phyloP scores from a whole-genome alignment of 2,113 vertebrate species.

The Ciconia boyciana region DNA sequence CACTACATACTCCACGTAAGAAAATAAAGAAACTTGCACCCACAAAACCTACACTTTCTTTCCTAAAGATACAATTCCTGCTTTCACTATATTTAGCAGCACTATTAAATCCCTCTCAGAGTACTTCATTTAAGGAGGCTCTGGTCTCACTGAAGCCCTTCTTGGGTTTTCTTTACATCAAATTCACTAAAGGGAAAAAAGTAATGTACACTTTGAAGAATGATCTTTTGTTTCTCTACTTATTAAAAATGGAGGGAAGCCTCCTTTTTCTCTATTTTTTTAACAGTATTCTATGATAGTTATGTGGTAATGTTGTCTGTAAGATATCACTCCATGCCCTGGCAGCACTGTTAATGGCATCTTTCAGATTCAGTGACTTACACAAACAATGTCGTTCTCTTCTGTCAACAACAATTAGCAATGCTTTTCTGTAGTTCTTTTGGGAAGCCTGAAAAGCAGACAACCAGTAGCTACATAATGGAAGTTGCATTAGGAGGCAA shows the following conservation, averaged over 20 bases:
- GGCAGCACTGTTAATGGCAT: conserved; percentile 59
- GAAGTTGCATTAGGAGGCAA: conserved; percentile 66
- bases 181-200: not conserved
- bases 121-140: not conserved
- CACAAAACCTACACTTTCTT: not conserved
- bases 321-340: conserved; percentile 35
- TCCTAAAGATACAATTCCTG: not conserved
- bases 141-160: not conserved
- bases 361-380: conserved; percentile 66
- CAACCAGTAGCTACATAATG: conserved; percentile 59
- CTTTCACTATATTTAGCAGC: not conserved
- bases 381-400: conserved; percentile 60
- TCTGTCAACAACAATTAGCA: conserved; percentile 71
- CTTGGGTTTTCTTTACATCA: not conserved
- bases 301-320: not conserved
- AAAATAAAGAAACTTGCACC: not conserved
- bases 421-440: conserved; percentile 59
- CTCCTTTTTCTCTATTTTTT: not conserved
- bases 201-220: not conserved
- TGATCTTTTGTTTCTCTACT: not conserved
- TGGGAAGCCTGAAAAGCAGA: conserved; percentile 52
- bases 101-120: not conserved
- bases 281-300: not conserved
- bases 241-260: not conserved
- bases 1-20: not conserved